Evolutionary conservation across 2,113 vertebrate species (phyloP), one percentile per base, ranked within the genome.

Genomic region (Pelmatolapia mariae): DNA sequence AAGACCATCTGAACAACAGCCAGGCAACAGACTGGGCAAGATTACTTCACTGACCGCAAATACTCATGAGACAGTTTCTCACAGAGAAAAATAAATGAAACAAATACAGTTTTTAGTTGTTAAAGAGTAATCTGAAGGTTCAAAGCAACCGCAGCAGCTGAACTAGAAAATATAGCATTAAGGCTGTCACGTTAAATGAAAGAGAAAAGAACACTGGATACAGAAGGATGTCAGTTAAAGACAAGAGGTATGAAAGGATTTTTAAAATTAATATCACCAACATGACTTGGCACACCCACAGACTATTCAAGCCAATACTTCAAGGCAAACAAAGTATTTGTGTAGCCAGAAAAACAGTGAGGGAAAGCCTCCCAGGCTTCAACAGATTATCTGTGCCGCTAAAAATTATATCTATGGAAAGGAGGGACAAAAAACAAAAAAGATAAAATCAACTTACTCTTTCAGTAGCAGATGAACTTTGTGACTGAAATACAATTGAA

Each of bases 401-500:
- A 50, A 53, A 84, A 61, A 57, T 45, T 38, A 82, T 38, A 7
- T 31, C 45, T 8, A 88, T 22, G 76, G 45, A 80, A 45, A 81
- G 15, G 53, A 63, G 26, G 50, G 5, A 79, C 15, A 81, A 81
- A 78, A 82, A 87, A 68, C 2, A 10, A 63, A 63, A 7, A 36
- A n/a, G 6, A 38, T 66, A 38, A 61, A 92, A 88, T 90, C 78
- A 89, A 97, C 95, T 96, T 96, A 96, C 95, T 97, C 96, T 97
- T 85, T 61, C 84, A 89, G 93, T 73, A 80, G 89, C 89, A 87
- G 95, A 87, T 89, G 96, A 95, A 92, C 94, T 95, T 93, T 96
- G 94, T 90, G 92, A 97, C 95, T 97, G 95, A 96, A 97, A 96
- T 95, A 94, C 88, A 96, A 96, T 94, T 93, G 82, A 94, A 93